Evolutionary conservation across 1,140 invertebrate genomes (phyloP).

Genomic region (Bombus waltoni): DNA sequence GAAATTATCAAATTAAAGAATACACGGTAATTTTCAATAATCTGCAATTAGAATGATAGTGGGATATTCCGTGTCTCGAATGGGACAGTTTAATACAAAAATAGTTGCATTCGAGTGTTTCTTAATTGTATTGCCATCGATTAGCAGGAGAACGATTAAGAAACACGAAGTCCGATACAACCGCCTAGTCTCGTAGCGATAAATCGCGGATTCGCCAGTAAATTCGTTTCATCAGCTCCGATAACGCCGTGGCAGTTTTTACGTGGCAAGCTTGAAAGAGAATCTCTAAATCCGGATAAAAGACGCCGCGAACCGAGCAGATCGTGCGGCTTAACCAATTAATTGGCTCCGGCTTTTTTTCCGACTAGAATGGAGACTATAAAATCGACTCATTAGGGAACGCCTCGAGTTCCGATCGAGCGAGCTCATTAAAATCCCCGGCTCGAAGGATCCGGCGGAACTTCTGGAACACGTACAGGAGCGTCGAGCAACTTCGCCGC

Average conservation of each 20-base stretch:
- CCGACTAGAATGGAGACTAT: conserved; percentile 59
- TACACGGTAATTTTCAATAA: neutral
- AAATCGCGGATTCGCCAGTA: conserved; percentile 26
- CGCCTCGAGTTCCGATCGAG: conserved; percentile 66
- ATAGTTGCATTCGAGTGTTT: neutral
- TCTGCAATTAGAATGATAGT: neutral
- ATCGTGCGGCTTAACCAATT: conserved; percentile 55
- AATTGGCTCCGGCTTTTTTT: conserved; percentile 65
- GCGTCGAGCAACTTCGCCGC: conserved; percentile 29
- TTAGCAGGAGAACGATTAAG: neutral
- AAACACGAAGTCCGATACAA: neutral
- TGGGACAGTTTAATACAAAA: neutral
- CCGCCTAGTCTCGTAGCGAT: neutral
- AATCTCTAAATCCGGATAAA: conserved; percentile 61
- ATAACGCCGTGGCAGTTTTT: conserved; percentile 39
- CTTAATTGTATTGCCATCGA: neutral
- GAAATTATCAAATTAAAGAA: neutral
- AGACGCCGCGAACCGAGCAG: conserved; percentile 46
- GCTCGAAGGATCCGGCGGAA: conserved; percentile 26
- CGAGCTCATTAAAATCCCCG: conserved; percentile 65
- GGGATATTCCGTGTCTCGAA: neutral
- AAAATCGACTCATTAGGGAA: conserved; percentile 72
- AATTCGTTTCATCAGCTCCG: conserved; percentile 18
- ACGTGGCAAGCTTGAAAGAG: conserved; percentile 16
- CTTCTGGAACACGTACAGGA: conserved; percentile 42